Conservation (phyloP, 2,797 vertebrate species). For the Microcaecilia unicolor region DNA sequence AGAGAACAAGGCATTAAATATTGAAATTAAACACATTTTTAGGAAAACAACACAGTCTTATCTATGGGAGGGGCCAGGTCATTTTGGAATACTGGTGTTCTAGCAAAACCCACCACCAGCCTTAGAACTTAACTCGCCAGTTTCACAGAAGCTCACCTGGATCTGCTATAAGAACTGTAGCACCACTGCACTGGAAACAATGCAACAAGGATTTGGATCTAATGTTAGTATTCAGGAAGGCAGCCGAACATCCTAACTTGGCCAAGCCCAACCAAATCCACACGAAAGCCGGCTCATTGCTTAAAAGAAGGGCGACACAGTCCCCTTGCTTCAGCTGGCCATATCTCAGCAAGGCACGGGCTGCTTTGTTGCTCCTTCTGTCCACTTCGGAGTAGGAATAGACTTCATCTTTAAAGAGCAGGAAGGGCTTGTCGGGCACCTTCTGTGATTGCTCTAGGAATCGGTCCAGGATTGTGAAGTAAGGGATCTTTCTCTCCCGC, state of each 20-base stretch:
- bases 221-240: slow-evolving; percentile 74
- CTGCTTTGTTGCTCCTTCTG: slow-evolving; percentile 54
- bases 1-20: too few species aligned
- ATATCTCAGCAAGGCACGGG: slow-evolving; percentile 50
- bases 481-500: slow-evolving; percentile 35
- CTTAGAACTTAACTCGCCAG: too few species aligned
- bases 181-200: slow-evolving; percentile 60
- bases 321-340: slow-evolving; percentile 48
- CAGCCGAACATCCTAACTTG: slow-evolving; percentile 68
- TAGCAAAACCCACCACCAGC: too few species aligned
- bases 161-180: slow-evolving; percentile 61
- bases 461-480: slow-evolving; percentile 45
- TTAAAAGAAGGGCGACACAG: slow-evolving; percentile 67
- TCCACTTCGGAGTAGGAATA: slow-evolving; percentile 53
- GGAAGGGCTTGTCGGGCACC: slow-evolving; percentile 47
- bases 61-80: too few species aligned
- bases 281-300: slow-evolving; percentile 69
- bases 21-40: too few species aligned
- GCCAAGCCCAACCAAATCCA: slow-evolving; percentile 71
- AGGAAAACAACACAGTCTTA: too few species aligned
- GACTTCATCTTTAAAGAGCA: slow-evolving; percentile 49
- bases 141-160: slow-evolving; percentile 65
- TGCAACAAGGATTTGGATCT: slow-evolving; percentile 60
- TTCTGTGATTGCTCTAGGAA: slow-evolving; percentile 45
- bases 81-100: too few species aligned